Evolutionary conservation across 2,797 vertebrate genomes (phyloP).

Genomic region (Poeciliopsis paucimaculata): DNA sequence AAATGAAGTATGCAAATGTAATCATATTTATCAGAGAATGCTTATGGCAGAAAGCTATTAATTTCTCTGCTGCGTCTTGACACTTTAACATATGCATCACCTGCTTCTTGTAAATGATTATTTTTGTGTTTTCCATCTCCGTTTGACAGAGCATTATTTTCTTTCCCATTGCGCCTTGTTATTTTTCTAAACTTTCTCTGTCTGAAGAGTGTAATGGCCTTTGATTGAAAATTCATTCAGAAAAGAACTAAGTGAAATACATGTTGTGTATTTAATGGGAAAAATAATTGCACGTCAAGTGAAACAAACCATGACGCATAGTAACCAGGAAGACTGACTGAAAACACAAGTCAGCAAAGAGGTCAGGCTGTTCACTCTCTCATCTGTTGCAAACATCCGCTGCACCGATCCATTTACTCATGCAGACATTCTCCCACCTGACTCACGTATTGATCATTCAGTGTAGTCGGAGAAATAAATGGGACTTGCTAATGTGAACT

Average conservation of each 20-base stretch:
- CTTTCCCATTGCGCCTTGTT: conserved; percentile 83
- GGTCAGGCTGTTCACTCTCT: conserved; percentile 78
- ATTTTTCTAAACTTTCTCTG: conserved; percentile 85
- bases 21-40: conserved; percentile 85
- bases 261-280: conserved; percentile 88
- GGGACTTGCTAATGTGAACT: neutral
- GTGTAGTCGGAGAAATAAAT: conserved; percentile 11
- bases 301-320: conserved; percentile 86
- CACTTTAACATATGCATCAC: conserved; percentile 86
- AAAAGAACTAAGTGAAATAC: conserved; percentile 82
- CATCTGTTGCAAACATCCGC: conserved; percentile 63
- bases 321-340: conserved; percentile 84
- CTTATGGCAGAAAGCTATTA: conserved; percentile 87
- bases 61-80: conserved; percentile 83
- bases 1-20: conserved; percentile 86
- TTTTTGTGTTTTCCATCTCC: conserved; percentile 81
- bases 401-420: conserved; percentile 54
- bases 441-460: conserved; percentile 35
- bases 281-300: conserved; percentile 90
- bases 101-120: conserved; percentile 83
- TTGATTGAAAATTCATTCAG: conserved; percentile 87
- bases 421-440: conserved; percentile 52
- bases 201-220: conserved; percentile 82
- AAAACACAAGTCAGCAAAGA: conserved; percentile 83
- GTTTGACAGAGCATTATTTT: conserved; percentile 85